Evolutionary conservation across 2,888 invertebrate species (phyloP).

Genomic region (Acronicta alni): DNA sequence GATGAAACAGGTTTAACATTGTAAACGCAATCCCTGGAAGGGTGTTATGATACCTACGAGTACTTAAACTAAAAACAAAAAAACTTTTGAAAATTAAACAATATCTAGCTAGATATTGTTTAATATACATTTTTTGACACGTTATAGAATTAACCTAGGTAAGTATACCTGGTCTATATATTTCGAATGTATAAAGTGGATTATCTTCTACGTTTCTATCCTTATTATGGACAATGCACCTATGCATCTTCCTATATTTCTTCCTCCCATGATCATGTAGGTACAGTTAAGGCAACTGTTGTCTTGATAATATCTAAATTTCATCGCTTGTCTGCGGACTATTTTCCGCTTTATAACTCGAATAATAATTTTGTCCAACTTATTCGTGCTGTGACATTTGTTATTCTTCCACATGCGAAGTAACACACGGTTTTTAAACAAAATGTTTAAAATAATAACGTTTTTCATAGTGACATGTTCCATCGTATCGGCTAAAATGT

Average conservation of each 20-base stretch:
- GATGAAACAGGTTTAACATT: no score
- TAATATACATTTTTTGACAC: no score
- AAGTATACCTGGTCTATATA: no score
- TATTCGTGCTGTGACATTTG: conserved; percentile 55
- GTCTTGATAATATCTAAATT: conserved; percentile 67
- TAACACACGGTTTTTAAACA: conserved; percentile 28
- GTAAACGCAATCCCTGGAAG: no score
- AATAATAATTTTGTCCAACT: conserved; percentile 69
- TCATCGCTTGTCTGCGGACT: conserved; percentile 54
- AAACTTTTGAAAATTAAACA: no score
- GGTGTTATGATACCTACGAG: no score
- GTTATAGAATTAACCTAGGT: no score
- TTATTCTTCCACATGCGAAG: conserved; percentile 43
- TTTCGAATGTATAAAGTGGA: no score
- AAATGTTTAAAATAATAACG: conserved; percentile 38
- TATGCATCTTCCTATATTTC: neutral
- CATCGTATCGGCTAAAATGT: conserved; percentile 58
- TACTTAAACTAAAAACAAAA: no score
- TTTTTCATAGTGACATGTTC: conserved; percentile 28
- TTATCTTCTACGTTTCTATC: neutral
- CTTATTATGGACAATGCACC: no score
- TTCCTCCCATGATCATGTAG: conserved; percentile 16
- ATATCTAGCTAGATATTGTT: no score
- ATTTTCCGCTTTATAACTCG: conserved; percentile 85
- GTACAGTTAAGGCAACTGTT: conserved; percentile 70